These are phyloP conservation scores for Eumaeus atala DNA, from an alignment of 1,140 invertebrate species.

Conservation along the genomic window DNA sequence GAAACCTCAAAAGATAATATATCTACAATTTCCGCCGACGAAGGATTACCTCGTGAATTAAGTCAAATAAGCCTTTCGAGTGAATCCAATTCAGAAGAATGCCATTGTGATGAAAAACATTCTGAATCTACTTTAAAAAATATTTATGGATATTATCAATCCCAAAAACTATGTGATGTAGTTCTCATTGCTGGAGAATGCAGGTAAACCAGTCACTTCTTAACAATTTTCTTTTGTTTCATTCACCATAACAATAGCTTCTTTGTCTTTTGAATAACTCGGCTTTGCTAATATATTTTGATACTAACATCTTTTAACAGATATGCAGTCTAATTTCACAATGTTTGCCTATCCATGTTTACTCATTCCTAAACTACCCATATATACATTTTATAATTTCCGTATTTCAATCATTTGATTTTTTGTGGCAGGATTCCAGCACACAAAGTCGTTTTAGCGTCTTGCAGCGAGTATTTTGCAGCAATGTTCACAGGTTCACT, in stretches of 20 bases:
- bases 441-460: conserved; percentile 86
- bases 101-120: conserved; percentile 85
- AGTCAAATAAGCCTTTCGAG: conserved; percentile 75
- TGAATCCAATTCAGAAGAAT: conserved; percentile 79
- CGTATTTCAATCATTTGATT: conserved; percentile 7
- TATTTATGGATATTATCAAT: conserved; percentile 87
- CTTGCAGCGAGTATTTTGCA: conserved; percentile 94
- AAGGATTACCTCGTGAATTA: conserved; percentile 73
- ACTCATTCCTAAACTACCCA: not conserved
- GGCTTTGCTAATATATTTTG: not conserved
- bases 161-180: conserved; percentile 87
- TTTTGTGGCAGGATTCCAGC: conserved; percentile 70
- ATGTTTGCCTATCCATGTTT: too few relatives aligned
- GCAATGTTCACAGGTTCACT: conserved; percentile 95
- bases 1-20: conserved; percentile 60
- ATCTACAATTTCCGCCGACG: conserved; percentile 63
- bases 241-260: conserved; percentile 6
- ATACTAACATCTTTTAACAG: too few relatives aligned
- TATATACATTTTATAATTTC: not conserved
- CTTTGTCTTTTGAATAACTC: conserved; percentile 5
- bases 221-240: conserved; percentile 17
- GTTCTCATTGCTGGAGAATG: conserved; percentile 82
- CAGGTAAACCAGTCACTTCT: conserved; percentile 62
- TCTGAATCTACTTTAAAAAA: conserved; percentile 85
- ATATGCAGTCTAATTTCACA: too few relatives aligned